phyloP scores from a whole-genome alignment of 1,140 invertebrate species.

The Pseudoatta argentina region DNA sequence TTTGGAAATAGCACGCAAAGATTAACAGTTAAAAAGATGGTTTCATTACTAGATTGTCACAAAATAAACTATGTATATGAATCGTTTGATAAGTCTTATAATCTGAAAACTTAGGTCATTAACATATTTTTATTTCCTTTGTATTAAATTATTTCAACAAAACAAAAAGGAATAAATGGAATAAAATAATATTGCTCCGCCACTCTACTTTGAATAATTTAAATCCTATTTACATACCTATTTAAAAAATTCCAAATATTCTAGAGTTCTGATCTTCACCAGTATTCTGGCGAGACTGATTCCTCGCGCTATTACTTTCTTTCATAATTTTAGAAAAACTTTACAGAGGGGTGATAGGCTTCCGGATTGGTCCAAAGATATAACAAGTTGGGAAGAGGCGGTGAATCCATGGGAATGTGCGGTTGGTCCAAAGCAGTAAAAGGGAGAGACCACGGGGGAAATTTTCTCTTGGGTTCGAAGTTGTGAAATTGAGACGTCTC shows the following conservation, averaged over 20 bases:
- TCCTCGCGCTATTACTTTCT: constrained; percentile 34
- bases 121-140: too few species aligned
- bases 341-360: constrained; percentile 37
- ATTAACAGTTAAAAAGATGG: too few species aligned
- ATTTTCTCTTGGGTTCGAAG: constrained; percentile 74
- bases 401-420: constrained; percentile 71
- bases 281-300: constrained; percentile 68
- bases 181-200: not conserved
- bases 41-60: too few species aligned
- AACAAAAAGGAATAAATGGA: not conserved
- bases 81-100: too few species aligned
- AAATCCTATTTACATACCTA: constrained; percentile 37
- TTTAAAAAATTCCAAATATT: not conserved
- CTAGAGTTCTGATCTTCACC: constrained; percentile 18
- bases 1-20: too few species aligned
- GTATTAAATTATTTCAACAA: constrained; percentile 3
- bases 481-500: constrained; percentile 86
- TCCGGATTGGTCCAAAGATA: constrained; percentile 58
- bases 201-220: not conserved
- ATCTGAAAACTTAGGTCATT: too few species aligned
- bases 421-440: constrained; percentile 64
- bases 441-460: constrained; percentile 74
- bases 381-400: constrained; percentile 35
- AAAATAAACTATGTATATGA: too few species aligned
- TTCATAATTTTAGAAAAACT: constrained; percentile 72